These are phyloP conservation scores for Nomada lathburiana DNA, from an alignment of 2,888 invertebrate species.

Conservation along the genomic window DNA sequence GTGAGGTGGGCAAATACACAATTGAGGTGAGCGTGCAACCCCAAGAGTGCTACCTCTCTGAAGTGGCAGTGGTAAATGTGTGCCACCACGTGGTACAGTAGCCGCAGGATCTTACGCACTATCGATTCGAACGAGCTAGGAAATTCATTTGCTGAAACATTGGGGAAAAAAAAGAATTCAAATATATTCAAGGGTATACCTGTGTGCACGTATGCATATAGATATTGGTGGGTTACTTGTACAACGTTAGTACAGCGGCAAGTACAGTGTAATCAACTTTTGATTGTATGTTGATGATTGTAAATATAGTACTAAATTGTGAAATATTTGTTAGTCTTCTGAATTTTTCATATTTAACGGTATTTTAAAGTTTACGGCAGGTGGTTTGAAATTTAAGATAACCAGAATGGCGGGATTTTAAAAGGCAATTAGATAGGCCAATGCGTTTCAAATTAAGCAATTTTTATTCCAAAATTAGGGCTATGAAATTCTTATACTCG, in stretches of 20 bases:
- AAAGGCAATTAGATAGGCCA: too few relatives aligned
- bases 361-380: too few relatives aligned
- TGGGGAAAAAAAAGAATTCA: conserved; percentile 58
- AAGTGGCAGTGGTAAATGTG: conserved; percentile 99
- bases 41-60: conserved; percentile 96
- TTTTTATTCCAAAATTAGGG: too few relatives aligned
- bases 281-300: neutral
- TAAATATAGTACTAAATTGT: conserved; percentile 13
- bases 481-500: too few relatives aligned
- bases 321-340: too few relatives aligned
- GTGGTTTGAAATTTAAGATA: too few relatives aligned
- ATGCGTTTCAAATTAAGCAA: too few relatives aligned
- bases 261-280: neutral
- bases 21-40: conserved; percentile 98
- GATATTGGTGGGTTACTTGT: neutral
- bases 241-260: neutral
- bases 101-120: conserved; percentile 97
- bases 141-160: conserved; percentile 93
- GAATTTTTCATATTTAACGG: too few relatives aligned
- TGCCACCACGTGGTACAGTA: conserved; percentile 98
- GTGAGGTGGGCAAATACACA: conserved; percentile 98
- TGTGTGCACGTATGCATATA: neutral
- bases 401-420: too few relatives aligned
- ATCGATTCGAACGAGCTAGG: conserved; percentile 97
- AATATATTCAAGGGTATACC: neutral